These are phyloP conservation scores for Circaetus cinerascens DNA, from an alignment of 2,113 vertebrate genomes.

Conservation along the genomic window DNA sequence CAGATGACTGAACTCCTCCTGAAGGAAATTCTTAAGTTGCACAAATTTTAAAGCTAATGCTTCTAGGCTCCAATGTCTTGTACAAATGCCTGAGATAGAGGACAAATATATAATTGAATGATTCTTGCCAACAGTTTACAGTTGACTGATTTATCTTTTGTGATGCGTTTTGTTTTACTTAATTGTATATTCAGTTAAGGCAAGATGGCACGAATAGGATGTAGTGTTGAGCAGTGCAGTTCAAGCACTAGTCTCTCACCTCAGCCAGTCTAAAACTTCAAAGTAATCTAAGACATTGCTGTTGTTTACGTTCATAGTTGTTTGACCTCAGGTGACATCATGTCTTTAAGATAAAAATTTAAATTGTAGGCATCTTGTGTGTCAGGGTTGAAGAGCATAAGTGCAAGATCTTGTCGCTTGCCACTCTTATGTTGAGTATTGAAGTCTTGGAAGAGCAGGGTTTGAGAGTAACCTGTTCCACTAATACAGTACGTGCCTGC, in stretches of 20 bases:
- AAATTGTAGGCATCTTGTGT: neutral
- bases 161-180: slow-evolving; percentile 19
- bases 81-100: neutral
- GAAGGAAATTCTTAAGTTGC: slow-evolving; percentile 28
- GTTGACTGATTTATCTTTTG: neutral
- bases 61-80: slow-evolving; percentile 7
- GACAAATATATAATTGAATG: neutral
- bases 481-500: neutral
- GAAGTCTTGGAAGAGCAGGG: neutral
- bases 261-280: neutral
- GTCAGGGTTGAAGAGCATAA: neutral
- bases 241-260: neutral
- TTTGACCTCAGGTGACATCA: neutral
- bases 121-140: slow-evolving; percentile 26
- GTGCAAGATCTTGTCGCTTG: neutral
- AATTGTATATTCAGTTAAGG: neutral
- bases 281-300: neutral
- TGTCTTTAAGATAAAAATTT: neutral
- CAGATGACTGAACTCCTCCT: slow-evolving; percentile 13
- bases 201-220: neutral
- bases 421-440: neutral
- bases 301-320: neutral
- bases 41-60: neutral
- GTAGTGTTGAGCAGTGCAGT: neutral
- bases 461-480: neutral